Base-by-base conservation (phyloP, 2,113 vertebrate genomes). In the Ageneiosus marmoratus region DNA sequence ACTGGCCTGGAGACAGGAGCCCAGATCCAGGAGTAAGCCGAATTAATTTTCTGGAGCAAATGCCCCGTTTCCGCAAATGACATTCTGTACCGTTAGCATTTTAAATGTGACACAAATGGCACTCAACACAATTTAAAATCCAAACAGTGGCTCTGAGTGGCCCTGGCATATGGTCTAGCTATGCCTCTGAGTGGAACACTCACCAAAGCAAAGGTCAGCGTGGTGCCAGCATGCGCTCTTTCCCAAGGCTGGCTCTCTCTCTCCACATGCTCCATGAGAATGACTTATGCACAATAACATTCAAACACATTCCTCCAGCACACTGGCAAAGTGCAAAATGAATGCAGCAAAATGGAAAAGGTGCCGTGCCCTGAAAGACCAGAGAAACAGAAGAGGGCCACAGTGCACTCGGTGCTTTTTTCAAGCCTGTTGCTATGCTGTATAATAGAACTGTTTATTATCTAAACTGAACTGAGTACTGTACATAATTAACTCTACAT, bases 31-130 rank as follows among this genome's bases (percentile, higher is more conserved):
- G 93, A 96, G 95, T 95, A 96, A 96, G 95, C 94, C 89, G 92
- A 96, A 98, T 97, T 97, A 95, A 97, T 97, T 97, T 96, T 96
- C 94, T 92, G 93, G 92, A 95, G 95, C 94, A 97, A 97, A 96
- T 93, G 94, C 95, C 95, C 93, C 92, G 93, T 95, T 96, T 96
- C 94, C 92, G 93, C 94, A 95, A 96, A 97, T 97, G 94, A 97
- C 95, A 96, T 95, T 96, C 94, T 95, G 93, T 96, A 97, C 94
- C 92, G 93, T 96, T 96, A 96, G 95, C 95, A 96, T 96, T 97
- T 96, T 94, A 96, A 97, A 98, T 95, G 95, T 96, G 97, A 96
- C 96, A 96, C 93, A 95, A 96, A 97, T 96, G 95, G 94, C 94
- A 95, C 93, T 92, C 93, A 93, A 94, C 93, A 95, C 95, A 95